phyloP scores from a whole-genome alignment of 2,113 vertebrate species.

The Dipodomys stephensi region DNA sequence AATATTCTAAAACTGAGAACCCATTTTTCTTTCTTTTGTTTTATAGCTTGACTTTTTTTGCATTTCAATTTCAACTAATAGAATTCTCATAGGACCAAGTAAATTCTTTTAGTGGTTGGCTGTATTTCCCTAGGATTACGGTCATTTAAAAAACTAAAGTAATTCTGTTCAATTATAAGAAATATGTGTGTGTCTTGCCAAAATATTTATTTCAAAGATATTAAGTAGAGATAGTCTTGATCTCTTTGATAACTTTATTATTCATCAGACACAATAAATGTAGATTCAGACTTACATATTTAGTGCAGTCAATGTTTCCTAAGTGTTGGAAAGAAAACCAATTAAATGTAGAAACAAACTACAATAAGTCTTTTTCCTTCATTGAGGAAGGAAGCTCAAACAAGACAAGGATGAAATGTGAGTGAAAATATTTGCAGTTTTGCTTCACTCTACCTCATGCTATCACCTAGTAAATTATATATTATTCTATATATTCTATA shows the following conservation, averaged over 20 bases:
- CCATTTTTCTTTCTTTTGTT: background rate
- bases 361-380: background rate
- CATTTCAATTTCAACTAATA: background rate
- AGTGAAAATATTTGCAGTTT: background rate
- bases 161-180: too few species aligned
- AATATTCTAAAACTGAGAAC: background rate
- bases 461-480: background rate
- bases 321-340: background rate
- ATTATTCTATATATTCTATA: background rate
- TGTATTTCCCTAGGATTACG: background rate
- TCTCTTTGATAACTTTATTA: background rate
- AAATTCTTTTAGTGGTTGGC: background rate
- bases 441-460: background rate
- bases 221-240: background rate
- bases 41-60: background rate
- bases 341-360: background rate
- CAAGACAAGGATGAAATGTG: background rate
- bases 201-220: slow-evolving; percentile 46
- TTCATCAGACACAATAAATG: slow-evolving; percentile 14
- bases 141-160: background rate
- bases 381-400: background rate
- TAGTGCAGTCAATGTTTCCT: background rate
- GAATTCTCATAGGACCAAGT: background rate
- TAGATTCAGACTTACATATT: background rate
- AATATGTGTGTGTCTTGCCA: background rate